These are phyloP conservation scores for Emys orbicularis DNA, from an alignment of 2,797 vertebrate species.

Conservation along the genomic window DNA sequence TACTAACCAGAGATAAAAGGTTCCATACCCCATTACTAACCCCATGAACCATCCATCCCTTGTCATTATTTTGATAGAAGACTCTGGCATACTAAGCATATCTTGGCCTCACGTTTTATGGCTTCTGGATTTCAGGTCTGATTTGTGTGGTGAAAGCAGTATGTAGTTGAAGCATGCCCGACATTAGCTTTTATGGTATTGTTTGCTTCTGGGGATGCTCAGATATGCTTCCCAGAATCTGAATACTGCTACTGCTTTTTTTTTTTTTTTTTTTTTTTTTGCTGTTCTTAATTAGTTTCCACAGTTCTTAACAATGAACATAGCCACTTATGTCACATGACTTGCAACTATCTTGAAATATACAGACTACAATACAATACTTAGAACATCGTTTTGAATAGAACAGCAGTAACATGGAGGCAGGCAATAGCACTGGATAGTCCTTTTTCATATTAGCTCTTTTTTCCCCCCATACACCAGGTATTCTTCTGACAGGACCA, in stretches of 20 bases:
- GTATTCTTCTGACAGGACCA: not conserved
- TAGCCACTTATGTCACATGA: not conserved
- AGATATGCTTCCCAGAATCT: not conserved
- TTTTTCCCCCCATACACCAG: not conserved
- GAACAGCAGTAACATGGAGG: not conserved
- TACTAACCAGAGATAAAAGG: not conserved
- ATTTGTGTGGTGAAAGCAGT: not conserved
- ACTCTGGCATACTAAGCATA: accelerated
- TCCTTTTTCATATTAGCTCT: not conserved
- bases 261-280: not conserved
- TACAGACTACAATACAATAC: not conserved
- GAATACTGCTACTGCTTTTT: not conserved
- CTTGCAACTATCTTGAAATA: not conserved
- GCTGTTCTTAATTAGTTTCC: not conserved
- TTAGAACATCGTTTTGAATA: not conserved
- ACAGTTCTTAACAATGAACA: not conserved
- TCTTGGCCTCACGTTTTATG: not conserved
- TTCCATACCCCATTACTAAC: not conserved
- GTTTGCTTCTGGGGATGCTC: not conserved
- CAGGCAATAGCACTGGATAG: not conserved
- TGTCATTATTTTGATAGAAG: not conserved
- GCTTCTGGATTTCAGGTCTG: not conserved
- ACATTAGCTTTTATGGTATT: not conserved
- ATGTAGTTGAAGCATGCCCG: not conserved
- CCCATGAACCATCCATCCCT: not conserved